Evolutionary conservation across 2,888 invertebrate genomes (phyloP), one percentile per base, ranked within the genome.

Genomic region (Allolobophora icterica): DNA sequence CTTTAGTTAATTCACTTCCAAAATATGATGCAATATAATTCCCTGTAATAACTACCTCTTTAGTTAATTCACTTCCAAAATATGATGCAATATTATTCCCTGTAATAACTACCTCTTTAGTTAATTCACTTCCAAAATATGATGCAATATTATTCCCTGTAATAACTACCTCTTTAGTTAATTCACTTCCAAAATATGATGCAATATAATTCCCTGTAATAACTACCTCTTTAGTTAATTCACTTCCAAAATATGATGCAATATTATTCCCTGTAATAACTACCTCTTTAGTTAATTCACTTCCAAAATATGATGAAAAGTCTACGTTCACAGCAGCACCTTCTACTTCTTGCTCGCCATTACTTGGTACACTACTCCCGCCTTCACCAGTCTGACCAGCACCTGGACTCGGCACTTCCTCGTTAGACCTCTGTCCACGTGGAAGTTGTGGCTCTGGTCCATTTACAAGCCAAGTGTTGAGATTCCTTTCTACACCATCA

Each of bases 391-490:
- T n/a, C 83, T 45, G 90, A 33, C 38, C 52, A 45, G 71, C 40
- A 38, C n/a, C 89, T 24, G 58, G 35, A 52, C 58, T 71, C 71
- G 89, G 84, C n/a, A n/a, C 58, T 38, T 89, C 90, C 38, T 90
- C 90, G 33, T 91, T 71, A n/a, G 89, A 71, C n/a, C 58, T 52
- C 35, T 71, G 84, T 8, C 89, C 40, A 30, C 33, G 35, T 21
- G 71, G 90, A 24, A 71, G 58, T 24, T n/a, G 90, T 38, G 92
- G 84, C 42, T 89, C 38, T n/a, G 92, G 87, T 38, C 90, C 92
- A 90, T 93, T 93, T 17, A 93, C 93, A 52, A 94, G 91, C 92
- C 93, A 94, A 8, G 94, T 93, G 90, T 93, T 92, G 83, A 94
- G 93, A 84, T 93, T 92, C 42, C 93, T 93, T 34, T 91, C 89